Evolutionary conservation across 2,797 vertebrate genomes (phyloP), one percentile per base, ranked within the genome.

Genomic region (Sphenodon punctatus): DNA sequence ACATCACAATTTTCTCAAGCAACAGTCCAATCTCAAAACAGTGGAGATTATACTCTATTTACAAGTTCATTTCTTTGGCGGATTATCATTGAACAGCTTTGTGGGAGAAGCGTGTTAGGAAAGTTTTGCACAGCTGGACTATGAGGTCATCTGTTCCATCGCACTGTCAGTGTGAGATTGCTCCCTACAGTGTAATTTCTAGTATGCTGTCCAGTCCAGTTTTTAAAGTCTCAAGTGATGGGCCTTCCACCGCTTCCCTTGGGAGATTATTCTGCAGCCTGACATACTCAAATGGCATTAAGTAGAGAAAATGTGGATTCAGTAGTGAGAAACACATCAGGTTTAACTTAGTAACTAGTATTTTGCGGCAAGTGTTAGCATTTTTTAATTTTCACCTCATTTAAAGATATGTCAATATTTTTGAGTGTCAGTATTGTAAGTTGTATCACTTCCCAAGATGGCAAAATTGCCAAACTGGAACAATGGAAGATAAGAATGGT

Each of bases 131-230:
- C 78, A 80, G 78, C 69, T 80, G 78, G 74, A 74, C 78, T 80
- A 73, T 80, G 69, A 80, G 63, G 70, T 80, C 78, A 80, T 67
- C 78, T 74, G 67, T 80, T 80, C 78, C 78, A 80, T 80, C 78
- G 73, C 69, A 80, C 63, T 74, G 78, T 80, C 78, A 80, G 42
- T 60, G 70, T 39, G 45, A 80, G 70, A 80, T 74, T 80, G 70
- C 60, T 80, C 78, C 78, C 78, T 53, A 53, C 56, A 80, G 78
- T 56, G 70, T 61, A 74, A 74, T 80, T 80, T 59, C 59, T 63
- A 80, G 55, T 80, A 63, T 42, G 69, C 69, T 80, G 69, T 80
- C 78, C 74, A 80, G 73, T 74, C 45, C 63, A 80, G 53, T 77
- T 68, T 77, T 68, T 77, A 77, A 65, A 68, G 65, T 77, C 55